These are phyloP conservation scores for Ctenodactylus gundi DNA, from an alignment of 2,113 vertebrate genomes.

Conservation along the genomic window DNA sequence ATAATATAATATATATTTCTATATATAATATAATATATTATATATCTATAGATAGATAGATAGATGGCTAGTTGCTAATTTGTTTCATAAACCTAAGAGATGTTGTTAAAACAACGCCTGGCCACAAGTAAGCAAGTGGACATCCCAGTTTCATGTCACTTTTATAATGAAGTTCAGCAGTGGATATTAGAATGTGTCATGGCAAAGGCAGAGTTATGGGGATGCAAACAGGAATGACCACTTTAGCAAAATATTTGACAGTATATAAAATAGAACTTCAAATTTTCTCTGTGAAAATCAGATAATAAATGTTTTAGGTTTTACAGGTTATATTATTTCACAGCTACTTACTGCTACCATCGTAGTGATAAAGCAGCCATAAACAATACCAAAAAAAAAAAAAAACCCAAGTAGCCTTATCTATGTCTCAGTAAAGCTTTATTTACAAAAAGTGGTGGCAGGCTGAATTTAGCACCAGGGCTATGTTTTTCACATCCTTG, in stretches of 20 bases:
- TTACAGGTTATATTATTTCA: not conserved
- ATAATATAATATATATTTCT: too few relatives aligned
- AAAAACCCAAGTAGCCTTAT: not conserved
- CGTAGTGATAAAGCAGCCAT: not conserved
- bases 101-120: not conserved
- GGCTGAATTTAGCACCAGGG: not conserved
- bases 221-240: not conserved
- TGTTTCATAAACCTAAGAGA: not conserved
- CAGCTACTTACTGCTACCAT: not conserved
- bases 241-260: not conserved
- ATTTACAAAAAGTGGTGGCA: not conserved
- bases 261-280: not conserved
- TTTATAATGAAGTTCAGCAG: not conserved
- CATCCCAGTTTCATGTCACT: not conserved
- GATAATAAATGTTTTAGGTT: not conserved
- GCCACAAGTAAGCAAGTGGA: not conserved
- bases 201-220: not conserved
- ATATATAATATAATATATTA: too few relatives aligned
- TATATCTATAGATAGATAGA: too few relatives aligned
- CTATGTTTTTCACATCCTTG: not conserved
- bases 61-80: not conserved
- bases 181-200: not conserved
- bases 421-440: not conserved
- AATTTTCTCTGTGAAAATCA: not conserved
- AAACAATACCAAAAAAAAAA: not conserved